Evolutionary conservation across 2,113 vertebrate species (phyloP).

Genomic region (Stigmatopora nigra): DNA sequence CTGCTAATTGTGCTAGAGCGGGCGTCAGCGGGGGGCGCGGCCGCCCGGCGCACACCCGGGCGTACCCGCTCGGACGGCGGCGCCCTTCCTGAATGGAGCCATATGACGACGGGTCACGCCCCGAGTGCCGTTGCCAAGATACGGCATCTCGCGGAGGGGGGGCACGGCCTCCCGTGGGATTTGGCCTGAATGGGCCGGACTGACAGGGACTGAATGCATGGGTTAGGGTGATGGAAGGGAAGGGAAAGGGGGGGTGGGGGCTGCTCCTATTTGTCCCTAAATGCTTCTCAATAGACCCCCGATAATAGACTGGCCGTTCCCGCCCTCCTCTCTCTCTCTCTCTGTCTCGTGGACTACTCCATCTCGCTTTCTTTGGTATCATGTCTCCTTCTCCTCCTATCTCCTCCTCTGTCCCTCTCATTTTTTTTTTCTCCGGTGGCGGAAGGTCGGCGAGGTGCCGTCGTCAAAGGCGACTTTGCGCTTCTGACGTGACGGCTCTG

Average conservation of each 20-base stretch:
- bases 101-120: constrained; percentile 84
- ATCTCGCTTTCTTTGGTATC: constrained; percentile 69
- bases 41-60: constrained; percentile 41
- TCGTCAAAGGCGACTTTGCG: no score
- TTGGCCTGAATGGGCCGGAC: constrained; percentile 65
- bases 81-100: constrained; percentile 89
- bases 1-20: constrained; percentile 88
- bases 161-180: constrained; percentile 62
- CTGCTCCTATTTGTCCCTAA: constrained; percentile 74
- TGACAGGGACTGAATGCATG: constrained; percentile 63
- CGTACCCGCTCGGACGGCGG: background rate
- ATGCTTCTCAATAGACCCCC: constrained; percentile 85
- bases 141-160: constrained; percentile 63
- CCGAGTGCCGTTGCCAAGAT: constrained; percentile 79
- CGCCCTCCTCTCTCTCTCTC: constrained; percentile 58
- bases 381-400: constrained; percentile 68
- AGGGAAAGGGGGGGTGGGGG: no score
- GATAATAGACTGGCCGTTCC: constrained; percentile 82
- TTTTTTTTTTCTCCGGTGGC: constrained; percentile 24
- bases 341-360: constrained; percentile 54
- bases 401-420: constrained; percentile 58
- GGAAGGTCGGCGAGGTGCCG: constrained; percentile 23
- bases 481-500: no score
- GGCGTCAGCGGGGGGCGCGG: constrained; percentile 82
- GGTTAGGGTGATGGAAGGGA: constrained; percentile 68